Percentiles rank a stretch among this genome's conserved stretches.
Evolutionary conservation across 2,797 vertebrate genomes (phyloP).

Genomic region (Linurgus olivaceus): DNA sequence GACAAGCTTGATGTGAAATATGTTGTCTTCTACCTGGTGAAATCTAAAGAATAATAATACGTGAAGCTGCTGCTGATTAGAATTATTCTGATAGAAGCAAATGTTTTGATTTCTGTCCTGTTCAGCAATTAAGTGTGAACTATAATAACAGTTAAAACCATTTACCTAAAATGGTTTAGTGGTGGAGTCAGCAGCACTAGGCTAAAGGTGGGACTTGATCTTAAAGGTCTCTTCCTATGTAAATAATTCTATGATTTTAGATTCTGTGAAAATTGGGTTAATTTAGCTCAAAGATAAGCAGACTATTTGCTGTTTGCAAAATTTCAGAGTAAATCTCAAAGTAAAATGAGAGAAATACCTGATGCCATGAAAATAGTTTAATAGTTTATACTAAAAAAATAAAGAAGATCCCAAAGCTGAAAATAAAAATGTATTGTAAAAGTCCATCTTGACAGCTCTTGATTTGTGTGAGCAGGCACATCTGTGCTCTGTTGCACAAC

Average conservation of each 20-base stretch:
- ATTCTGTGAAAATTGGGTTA: neutral
- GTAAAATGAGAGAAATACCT: constrained; percentile 43
- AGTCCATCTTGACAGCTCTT: neutral
- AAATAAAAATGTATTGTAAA: neutral
- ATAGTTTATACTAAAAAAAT: neutral
- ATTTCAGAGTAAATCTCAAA: constrained; percentile 28
- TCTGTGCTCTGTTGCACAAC: neutral
- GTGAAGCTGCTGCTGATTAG: constrained; percentile 46
- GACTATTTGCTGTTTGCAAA: constrained; percentile 44
- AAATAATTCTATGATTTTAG: neutral
- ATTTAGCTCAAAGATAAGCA: constrained; percentile 56
- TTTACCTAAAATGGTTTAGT: constrained; percentile 40
- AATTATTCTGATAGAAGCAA: constrained; percentile 63
- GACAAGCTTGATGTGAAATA: neutral
- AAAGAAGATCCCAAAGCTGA: neutral
- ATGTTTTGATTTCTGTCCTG: constrained; percentile 59
- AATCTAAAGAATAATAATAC: constrained; percentile 38
- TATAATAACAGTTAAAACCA: constrained; percentile 62
- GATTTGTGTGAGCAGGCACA: neutral
- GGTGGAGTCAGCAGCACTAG: neutral
- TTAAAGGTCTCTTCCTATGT: neutral
- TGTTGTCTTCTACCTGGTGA: neutral
- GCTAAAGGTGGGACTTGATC: neutral
- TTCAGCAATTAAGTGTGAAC: constrained; percentile 48
- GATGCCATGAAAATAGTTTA: neutral